Evolutionary conservation across 1,140 invertebrate genomes (phyloP), one percentile per base, ranked within the genome.

Genomic region (Drosophila biarmipes): DNA sequence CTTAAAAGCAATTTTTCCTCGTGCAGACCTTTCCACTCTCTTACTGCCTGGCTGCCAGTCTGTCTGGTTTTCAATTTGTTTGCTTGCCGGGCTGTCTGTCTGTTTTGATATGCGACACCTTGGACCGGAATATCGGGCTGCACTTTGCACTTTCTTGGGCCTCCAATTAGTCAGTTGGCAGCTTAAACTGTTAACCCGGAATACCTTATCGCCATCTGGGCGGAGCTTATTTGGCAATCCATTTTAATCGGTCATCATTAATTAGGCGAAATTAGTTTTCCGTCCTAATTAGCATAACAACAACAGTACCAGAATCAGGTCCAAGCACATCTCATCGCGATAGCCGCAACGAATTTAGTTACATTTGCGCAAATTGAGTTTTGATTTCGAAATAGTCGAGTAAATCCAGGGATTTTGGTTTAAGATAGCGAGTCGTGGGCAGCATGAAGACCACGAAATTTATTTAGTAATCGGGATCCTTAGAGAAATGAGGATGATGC

Each of bases 211-310:
- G 49, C 31, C 42, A 59, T 57, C 63, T 61, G 78, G 55, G 31
- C 24, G 6, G 46, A 43, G 56, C 51, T 37, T 62, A 71, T 54
- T 57, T 59, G 53, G 49, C 45, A 61, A 56, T 48, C 72, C 61
- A 68, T 58, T 86, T 81, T 71, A 86, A 86, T 86, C 74, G 69
- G 42, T 64, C 82, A 81, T 78, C 78, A 78, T 87, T 86, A 86
- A 86, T 86, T 86, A 86, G 78, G 38, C 63, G 46, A 69, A 66
- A 56, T 75, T 68, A 69, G 61, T 68, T 77, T 67, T 42, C 55
- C 72, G 68, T 54, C 72, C 73, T 76, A 80, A 84, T 84, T 84
- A 80, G 76, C 67, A 73, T 64, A 68, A 58, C 42, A 63, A 51
- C 73, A 59, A 57, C 51, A 49, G 37, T 10, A 34, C 45, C 10